phyloP scores from a whole-genome alignment of 2,888 invertebrate genomes.

The Bombylius discolor region DNA sequence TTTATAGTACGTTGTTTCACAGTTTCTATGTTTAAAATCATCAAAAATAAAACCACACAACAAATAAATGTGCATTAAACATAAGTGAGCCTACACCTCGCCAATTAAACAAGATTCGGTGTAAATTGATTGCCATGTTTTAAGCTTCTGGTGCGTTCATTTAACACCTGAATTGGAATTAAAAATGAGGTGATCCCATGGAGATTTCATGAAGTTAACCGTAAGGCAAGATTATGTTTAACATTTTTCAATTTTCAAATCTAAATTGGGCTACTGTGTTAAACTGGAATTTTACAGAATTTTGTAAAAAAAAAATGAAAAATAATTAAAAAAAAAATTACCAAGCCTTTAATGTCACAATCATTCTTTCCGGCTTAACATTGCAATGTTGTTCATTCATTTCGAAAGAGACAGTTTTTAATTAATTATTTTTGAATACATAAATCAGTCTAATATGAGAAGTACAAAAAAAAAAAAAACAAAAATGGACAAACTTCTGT shows the following conservation, averaged over 20 bases:
- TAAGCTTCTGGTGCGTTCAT: conserved; percentile 15
- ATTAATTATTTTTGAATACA: not conserved
- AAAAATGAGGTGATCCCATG: conserved; percentile 10
- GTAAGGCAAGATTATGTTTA: conserved; percentile 1
- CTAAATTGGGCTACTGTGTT: conserved; percentile 12
- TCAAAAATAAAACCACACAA: conserved; percentile 2
- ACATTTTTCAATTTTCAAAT: not conserved
- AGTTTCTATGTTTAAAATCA: not conserved
- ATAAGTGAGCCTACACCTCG: conserved; percentile 12
- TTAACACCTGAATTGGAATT: conserved; percentile 16
- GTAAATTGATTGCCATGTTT: conserved; percentile 17
- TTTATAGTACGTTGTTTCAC: not conserved
- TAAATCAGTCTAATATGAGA: not conserved
- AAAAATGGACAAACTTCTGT: no score
- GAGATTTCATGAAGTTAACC: not conserved
- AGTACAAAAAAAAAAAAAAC: not conserved
- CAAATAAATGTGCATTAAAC: not conserved
- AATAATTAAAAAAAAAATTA: no score
- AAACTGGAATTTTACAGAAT: not conserved
- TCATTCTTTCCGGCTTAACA: not conserved
- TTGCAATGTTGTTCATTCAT: not conserved
- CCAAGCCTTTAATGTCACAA: not conserved
- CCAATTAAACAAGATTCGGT: conserved; percentile 15
- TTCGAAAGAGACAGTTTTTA: not conserved
- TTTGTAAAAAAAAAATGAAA: not conserved